A percentile compares a stretch with the other conserved stretches of the same genome.
Conservation (phyloP, 2,113 vertebrate species). For the Irena cyanogastra region DNA sequence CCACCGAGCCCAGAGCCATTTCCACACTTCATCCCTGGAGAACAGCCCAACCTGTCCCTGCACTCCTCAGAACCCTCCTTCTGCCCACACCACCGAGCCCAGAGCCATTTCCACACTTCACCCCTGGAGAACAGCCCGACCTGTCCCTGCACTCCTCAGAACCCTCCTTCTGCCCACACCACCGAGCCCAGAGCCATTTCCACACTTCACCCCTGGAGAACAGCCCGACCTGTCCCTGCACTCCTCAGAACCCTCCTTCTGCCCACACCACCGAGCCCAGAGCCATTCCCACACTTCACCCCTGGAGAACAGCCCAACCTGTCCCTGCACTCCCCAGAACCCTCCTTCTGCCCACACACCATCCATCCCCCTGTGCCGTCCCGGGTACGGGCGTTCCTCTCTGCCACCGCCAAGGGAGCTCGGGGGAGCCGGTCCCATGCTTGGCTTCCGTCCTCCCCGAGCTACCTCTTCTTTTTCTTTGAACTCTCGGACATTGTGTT, state of each 20-base stretch:
- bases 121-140: fast-evolving
- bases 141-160: not conserved
- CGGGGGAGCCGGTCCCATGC: fast-evolving
- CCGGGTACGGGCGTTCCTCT: no score
- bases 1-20: not conserved
- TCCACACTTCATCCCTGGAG: fast-evolving
- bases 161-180: no score
- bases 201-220: not conserved
- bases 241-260: no score
- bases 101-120: not conserved
- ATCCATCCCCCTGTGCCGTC: not conserved
- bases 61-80: no score
- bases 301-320: no score
- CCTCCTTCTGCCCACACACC: no score
- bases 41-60: not conserved
- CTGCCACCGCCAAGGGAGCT: not conserved
- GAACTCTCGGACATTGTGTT: fast-evolving
- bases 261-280: no score
- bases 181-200: not conserved
- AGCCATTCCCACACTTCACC: no score
- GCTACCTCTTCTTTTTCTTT: not conserved
- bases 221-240: fast-evolving
- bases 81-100: no score
- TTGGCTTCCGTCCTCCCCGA: not conserved
- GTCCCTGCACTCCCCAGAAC: no score